These are phyloP conservation scores for Tetranychus cinnabarinus DNA, from an alignment of 1,140 invertebrate genomes.

Conservation along the genomic window DNA sequence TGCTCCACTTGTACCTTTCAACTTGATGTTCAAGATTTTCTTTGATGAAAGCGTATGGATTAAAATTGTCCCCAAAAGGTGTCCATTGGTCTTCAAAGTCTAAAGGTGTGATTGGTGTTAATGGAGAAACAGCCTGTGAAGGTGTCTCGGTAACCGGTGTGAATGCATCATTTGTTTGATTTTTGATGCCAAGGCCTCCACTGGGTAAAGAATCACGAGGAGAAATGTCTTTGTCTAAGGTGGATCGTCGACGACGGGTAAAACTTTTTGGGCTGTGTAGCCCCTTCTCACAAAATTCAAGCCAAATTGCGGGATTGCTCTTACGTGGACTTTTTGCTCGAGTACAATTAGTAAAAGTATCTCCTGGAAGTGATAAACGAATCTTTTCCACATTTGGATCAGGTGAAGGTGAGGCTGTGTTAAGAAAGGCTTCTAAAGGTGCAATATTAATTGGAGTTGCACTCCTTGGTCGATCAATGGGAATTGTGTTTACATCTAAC, in stretches of 20 bases:
- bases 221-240: slow-evolving; percentile 3
- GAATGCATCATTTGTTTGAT: slow-evolving; percentile 2
- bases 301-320: slow-evolving; percentile 29
- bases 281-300: slow-evolving; percentile 34
- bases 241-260: slow-evolving; percentile 11
- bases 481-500: slow-evolving; percentile 46
- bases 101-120: slow-evolving; percentile 10
- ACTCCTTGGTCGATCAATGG: slow-evolving; percentile 60
- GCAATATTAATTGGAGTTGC: slow-evolving; percentile 52
- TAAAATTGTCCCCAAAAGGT: not conserved
- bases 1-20: not conserved
- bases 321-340: slow-evolving; percentile 18
- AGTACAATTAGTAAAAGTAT: slow-evolving; percentile 5
- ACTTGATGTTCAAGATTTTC: not conserved
- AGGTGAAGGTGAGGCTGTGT: slow-evolving; percentile 12
- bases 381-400: slow-evolving; percentile 14
- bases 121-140: slow-evolving; percentile 1
- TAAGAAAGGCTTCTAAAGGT: slow-evolving; percentile 43
- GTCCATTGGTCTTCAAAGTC: slow-evolving; percentile 6
- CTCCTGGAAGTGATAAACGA: slow-evolving; percentile 15
- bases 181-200: not conserved
- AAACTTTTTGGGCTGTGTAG: slow-evolving; percentile 22
- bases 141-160: not conserved
- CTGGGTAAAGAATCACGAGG: not conserved
- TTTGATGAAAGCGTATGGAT: not conserved